phyloP scores from a whole-genome alignment of 1,140 invertebrate genomes.

The Bombus sylvicola region DNA sequence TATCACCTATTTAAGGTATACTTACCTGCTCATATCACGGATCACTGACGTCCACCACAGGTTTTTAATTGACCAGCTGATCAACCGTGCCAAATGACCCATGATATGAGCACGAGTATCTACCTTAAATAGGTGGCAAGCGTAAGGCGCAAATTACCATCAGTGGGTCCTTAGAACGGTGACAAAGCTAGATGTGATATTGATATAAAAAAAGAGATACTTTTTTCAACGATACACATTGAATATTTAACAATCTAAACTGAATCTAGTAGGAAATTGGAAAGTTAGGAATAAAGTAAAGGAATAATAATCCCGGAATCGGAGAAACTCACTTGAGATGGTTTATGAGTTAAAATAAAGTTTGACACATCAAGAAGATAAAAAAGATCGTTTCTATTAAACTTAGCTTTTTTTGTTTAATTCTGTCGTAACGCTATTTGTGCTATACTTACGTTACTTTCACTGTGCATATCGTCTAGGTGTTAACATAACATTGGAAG shows the following conservation, averaged over 20 bases:
- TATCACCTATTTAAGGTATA: conserved; percentile 25
- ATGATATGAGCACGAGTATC: conserved; percentile 9
- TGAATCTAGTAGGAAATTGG: background rate
- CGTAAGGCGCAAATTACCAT: background rate
- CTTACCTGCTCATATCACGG: conserved; percentile 15
- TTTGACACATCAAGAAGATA: too few relatives aligned
- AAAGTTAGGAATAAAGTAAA: background rate
- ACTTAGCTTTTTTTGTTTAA: too few relatives aligned
- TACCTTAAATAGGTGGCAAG: conserved; percentile 21
- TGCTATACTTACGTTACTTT: too few relatives aligned
- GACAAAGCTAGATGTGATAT: background rate
- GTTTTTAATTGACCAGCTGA: conserved; percentile 24
- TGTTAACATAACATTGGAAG: too few relatives aligned
- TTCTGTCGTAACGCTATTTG: too few relatives aligned
- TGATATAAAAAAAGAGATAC: background rate
- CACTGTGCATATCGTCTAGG: too few relatives aligned
- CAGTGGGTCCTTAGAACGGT: background rate
- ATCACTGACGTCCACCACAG: background rate
- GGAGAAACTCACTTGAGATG: too few relatives aligned
- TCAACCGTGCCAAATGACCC: conserved; percentile 15
- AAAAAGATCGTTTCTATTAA: too few relatives aligned
- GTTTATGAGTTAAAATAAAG: too few relatives aligned
- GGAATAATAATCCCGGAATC: too few relatives aligned
- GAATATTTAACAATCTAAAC: background rate
- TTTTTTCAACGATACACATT: background rate